Base-by-base conservation (phyloP, 2,888 invertebrate genomes). In the Cosmopolites sordidus region DNA sequence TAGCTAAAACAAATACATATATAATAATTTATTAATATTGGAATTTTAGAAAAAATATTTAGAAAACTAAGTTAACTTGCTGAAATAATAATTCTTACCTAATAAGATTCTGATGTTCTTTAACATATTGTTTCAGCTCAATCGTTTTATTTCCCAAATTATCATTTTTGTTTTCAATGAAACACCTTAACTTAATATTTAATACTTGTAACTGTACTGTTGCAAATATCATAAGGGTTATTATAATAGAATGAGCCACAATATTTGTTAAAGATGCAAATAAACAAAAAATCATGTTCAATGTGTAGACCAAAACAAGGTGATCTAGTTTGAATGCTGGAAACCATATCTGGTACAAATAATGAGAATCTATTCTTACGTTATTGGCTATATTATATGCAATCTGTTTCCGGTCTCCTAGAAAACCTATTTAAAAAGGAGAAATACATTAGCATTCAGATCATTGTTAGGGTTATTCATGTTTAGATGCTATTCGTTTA, bases 91-190 rank as follows among this genome's bases (percentile, higher is more conserved):
- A 8, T 33, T 44, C 37, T 43, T 44, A 54, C 54, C 5, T 16
- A 18, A 50, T 50, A n/a, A 50, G 27, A 27, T 54, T 27, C 27
- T 49, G 49, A 38, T 49, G 54, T 3, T 49, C 30, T 9, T 12
- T 18, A n/a, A 54, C 42, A 27, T 45, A 40, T 2, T 18, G 29
- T 17, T 29, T 44, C 5, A 54, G 39, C 9, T 12, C 38, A 15
- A 2, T 1, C 27, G 33, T 41, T 15, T 48, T 43, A 37, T 38
- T 17, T 1, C 38, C 38, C 15, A 48, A 11, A 3, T 5, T 33
- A 18, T 40, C 14, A 16, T 43, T 16, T 11, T 44, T 30, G 15
- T 29, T 39, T 27, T 43, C 41, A 16, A 54, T 30, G n/a, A 40
- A 54, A 16, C 30, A 16, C 14, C 43, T 44, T 16, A 54, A 41